A percentile compares a stretch with the other conserved stretches of the same genome.
Conservation (phyloP, 2,888 invertebrate species). For the Dyspetes luteomarginatus region DNA sequence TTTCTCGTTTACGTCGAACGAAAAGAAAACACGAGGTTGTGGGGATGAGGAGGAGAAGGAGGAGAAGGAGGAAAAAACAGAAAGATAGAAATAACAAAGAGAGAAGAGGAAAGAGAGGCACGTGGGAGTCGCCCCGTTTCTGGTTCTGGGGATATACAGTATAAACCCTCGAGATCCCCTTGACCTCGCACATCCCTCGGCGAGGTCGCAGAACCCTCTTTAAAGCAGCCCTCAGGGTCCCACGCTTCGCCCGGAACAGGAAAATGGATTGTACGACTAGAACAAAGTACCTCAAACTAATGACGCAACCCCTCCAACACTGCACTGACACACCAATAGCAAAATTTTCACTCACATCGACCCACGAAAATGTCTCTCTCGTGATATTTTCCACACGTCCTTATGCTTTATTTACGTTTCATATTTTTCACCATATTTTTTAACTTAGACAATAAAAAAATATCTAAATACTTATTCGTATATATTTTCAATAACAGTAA, state of each 20-base stretch:
- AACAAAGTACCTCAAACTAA: constrained; percentile 64
- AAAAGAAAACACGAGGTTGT: too few relatives aligned
- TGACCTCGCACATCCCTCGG: constrained; percentile 60
- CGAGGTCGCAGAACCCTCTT: constrained; percentile 61
- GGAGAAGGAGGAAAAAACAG: not conserved
- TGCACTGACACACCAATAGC: not conserved
- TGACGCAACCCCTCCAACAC: constrained; percentile 53
- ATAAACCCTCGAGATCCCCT: constrained; percentile 67
- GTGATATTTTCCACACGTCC: too few relatives aligned
- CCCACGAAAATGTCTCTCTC: too few relatives aligned
- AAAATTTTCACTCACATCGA: not conserved
- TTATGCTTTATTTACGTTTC: too few relatives aligned
- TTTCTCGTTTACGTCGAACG: too few relatives aligned
- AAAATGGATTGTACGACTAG: constrained; percentile 65
- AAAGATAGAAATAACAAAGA: constrained; percentile 44
- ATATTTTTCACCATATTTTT: too few relatives aligned
- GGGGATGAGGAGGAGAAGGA: too few relatives aligned
- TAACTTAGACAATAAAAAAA: too few relatives aligned
- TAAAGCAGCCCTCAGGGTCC: constrained; percentile 62
- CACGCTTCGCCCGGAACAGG: constrained; percentile 59
- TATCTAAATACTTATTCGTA: too few relatives aligned
- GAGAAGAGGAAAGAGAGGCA: constrained; percentile 22
- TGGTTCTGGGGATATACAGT: constrained; percentile 39
- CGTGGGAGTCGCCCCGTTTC: constrained; percentile 30
- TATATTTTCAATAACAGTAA: too few relatives aligned